Evolutionary conservation across 2,888 invertebrate species (phyloP), one percentile per base, ranked within the genome.

Genomic region (Liodrosophila aerea): DNA sequence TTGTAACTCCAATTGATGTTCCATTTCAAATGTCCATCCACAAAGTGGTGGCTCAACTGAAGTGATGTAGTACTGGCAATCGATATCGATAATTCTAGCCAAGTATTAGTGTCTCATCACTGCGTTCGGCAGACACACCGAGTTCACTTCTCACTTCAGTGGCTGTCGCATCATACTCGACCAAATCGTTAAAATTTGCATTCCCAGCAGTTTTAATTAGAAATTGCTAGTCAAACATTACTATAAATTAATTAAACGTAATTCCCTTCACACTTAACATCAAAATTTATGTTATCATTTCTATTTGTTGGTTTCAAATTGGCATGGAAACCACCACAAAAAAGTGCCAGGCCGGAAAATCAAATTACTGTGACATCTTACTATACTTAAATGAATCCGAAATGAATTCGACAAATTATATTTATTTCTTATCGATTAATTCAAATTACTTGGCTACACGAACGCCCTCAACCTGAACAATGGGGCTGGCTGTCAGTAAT

Each of bases 311-410:
- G 29, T 29, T 60, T 30, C 22, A 2, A 4, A 29, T 53, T 56
- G 31, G 39, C 47, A 40, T 37, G 39, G 57, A 67, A 31, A 45
- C 72, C 61, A 22, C 22, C 22, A n/a, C n/a, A 22, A 22, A 4
- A 4, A 22, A 33, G 47, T 27, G 59, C 64, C 60, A 69, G 72
- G 50, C 47, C 58, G 53, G 36, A 61, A 62, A 63, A 47, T 33
- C 22, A 77, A 73, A 81, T 81, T 78, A 70, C 60, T 85, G 82
- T 86, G 78, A 81, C 80, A 86, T 83, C 83, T 81, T 81, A 86
- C 87, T 81, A 81, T 81, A 81, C 80, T 86, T 80, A 81, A 47
- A 56, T 56, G 36, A 73, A 69, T 57, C 44, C 31, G 70, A 63
- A 57, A 53, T 30, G 16, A 77, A 85, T 65, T 77, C 75, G 75